phyloP scores from a whole-genome alignment of 1,140 invertebrate species.

The Drosophila baimaii region DNA sequence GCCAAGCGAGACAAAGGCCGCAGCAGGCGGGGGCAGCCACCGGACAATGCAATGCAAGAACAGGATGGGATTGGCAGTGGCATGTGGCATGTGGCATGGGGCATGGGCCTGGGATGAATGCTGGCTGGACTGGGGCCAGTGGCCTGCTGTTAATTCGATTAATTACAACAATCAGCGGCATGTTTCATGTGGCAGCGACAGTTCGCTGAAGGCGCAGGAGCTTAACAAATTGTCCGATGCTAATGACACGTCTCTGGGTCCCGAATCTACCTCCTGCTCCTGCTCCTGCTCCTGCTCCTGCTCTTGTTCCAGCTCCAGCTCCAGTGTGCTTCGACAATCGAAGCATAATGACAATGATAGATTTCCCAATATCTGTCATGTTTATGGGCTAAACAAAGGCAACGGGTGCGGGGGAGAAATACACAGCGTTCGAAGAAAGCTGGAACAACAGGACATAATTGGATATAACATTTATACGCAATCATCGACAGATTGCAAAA shows the following conservation, averaged over 20 bases:
- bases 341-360: constrained; percentile 84
- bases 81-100: not conserved
- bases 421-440: constrained; percentile 3
- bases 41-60: constrained; percentile 34
- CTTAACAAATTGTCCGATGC: constrained; percentile 77
- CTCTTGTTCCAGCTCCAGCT: not conserved
- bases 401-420: constrained; percentile 9
- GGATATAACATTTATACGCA: constrained; percentile 83
- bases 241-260: constrained; percentile 55
- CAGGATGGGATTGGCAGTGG: not conserved
- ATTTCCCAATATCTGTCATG: constrained; percentile 84
- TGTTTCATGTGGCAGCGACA: constrained; percentile 76
- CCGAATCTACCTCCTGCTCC: constrained; percentile 1
- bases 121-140: constrained; percentile 25
- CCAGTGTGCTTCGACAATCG: constrained; percentile 71
- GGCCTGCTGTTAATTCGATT: constrained; percentile 84
- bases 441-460: constrained; percentile 65
- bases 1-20: constrained; percentile 62
- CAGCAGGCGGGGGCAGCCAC: not conserved
- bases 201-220: constrained; percentile 32
- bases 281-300: not conserved
- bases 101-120: not conserved
- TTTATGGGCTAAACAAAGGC: constrained; percentile 76
- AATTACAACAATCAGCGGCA: constrained; percentile 84
- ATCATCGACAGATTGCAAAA: constrained; percentile 84